A percentile compares a stretch with the other conserved stretches of the same genome.
phyloP scores from a whole-genome alignment of 2,888 invertebrate genomes.

The Chloroclysta siterata region DNA sequence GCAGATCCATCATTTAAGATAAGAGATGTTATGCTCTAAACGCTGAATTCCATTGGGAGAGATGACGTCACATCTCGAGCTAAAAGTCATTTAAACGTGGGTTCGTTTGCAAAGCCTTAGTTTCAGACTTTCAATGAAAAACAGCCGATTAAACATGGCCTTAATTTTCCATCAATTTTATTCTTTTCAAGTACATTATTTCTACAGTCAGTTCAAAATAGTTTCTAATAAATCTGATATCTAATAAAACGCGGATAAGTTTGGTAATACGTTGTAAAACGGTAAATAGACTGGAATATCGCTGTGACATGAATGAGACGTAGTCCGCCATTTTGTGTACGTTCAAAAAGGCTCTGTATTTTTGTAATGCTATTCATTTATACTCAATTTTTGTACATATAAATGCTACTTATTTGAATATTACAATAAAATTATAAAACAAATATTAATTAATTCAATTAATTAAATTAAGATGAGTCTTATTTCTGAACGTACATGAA shows the following conservation, averaged over 20 bases:
- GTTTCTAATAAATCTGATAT: slow-evolving; percentile 22
- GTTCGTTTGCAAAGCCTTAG: too few relatives aligned
- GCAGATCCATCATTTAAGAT: too few relatives aligned
- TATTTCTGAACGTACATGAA: slow-evolving; percentile 41
- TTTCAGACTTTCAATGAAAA: too few relatives aligned
- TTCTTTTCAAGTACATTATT: not conserved
- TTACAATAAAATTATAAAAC: slow-evolving; percentile 20
- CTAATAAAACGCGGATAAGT: slow-evolving; percentile 19
- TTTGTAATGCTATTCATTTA: slow-evolving; percentile 30
- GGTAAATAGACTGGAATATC: slow-evolving; percentile 39
- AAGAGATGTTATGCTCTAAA: too few relatives aligned
- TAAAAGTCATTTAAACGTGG: too few relatives aligned
- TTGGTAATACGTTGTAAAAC: slow-evolving; percentile 28
- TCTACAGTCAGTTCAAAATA: slow-evolving; percentile 20
- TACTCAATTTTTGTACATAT: slow-evolving; percentile 24
- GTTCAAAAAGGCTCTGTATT: slow-evolving; percentile 36
- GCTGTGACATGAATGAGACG: slow-evolving; percentile 40
- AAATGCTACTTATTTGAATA: slow-evolving; percentile 22
- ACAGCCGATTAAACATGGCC: too few relatives aligned
- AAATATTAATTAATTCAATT: slow-evolving; percentile 14
- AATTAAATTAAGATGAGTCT: slow-evolving; percentile 11
- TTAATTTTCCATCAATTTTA: too few relatives aligned
- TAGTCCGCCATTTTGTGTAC: slow-evolving; percentile 39
- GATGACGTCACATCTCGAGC: too few relatives aligned
- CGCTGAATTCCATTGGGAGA: too few relatives aligned